Evolutionary conservation across 2,888 invertebrate species (phyloP), one percentile per base, ranked within the genome.

Genomic region (Drosophila emarginata): DNA sequence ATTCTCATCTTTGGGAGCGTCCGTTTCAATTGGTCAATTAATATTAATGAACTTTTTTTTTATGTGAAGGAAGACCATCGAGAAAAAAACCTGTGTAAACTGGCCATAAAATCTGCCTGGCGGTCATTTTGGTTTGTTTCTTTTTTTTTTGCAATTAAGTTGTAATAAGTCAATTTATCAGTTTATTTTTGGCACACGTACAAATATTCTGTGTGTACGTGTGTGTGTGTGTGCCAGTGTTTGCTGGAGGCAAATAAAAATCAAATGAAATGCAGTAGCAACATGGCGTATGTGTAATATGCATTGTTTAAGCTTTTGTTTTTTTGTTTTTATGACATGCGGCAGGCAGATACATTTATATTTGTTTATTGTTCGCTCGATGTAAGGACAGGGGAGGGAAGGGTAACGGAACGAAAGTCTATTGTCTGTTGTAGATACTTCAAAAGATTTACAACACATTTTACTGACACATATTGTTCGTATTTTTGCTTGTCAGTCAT

Each of bases 21-120:
- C 69, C 73, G 56, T 77, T 78, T 88, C 71, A 77, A 78, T 81
- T 79, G 87, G 67, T 79, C 85, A 86, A 85, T 86, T 88, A 86
- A 86, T 88, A 86, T 88, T 86, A 87, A 86, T 86, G 85, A 87
- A 85, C 57, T 53, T 61, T 45, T 28, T 65, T 77, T 65, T 58
- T 70, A 28, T 45, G 6, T 40, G 56, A 56, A 14, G 23, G 50
- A 28, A 18, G 23, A 21, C 15, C 2, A 23, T 6, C 11, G 9
- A 7, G 7, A 26, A 26, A 50, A 54, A 36, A 9, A 7, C 26
- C 9, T 57, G 9, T 40, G 18, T 32, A 60, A 53, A 21, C 26
- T 14, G 7, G 26, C 64, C 54, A 65, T 65, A 56, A 70, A 58
- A 54, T 36, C 32, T 39, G 11, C 12, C 50, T 37, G 23, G 4